These are phyloP conservation scores for Corythaixoides concolor DNA, from an alignment of 2,113 vertebrate species.

Conservation along the genomic window DNA sequence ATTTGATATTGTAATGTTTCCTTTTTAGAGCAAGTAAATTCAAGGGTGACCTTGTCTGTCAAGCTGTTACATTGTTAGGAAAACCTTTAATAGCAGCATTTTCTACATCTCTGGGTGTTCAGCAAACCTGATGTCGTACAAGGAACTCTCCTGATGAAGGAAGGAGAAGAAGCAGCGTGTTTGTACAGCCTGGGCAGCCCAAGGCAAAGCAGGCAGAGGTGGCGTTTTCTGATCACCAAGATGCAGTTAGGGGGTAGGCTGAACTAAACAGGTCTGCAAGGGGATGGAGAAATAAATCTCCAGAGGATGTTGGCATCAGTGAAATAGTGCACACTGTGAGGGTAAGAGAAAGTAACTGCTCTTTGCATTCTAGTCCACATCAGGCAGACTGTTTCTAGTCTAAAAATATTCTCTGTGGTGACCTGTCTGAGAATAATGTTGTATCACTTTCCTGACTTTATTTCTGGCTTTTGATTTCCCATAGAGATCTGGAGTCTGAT, in stretches of 20 bases:
- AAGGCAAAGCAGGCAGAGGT: not conserved
- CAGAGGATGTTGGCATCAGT: not conserved
- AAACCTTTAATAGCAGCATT: not conserved
- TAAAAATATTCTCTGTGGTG: constrained; percentile 23
- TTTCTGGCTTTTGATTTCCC: constrained; percentile 39
- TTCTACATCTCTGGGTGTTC: not conserved
- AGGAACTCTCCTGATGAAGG: not conserved
- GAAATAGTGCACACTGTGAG: not conserved
- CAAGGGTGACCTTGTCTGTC: not conserved
- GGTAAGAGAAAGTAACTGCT: not conserved
- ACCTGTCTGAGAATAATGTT: constrained; percentile 29
- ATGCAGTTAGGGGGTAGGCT: not conserved
- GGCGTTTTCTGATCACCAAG: not conserved
- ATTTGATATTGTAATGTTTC: not conserved
- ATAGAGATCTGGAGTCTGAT: constrained; percentile 22
- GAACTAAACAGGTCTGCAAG: not conserved
- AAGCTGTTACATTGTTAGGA: not conserved
- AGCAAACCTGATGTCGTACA: not conserved
- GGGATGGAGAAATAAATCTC: not conserved
- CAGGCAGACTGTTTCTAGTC: not conserved
- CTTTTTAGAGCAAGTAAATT: not conserved
- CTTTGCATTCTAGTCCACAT: not conserved
- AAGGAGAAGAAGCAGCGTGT: not conserved
- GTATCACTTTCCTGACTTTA: constrained; percentile 20
- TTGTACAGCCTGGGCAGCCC: not conserved